These are phyloP conservation scores for Clarias gariepinus DNA, from an alignment of 2,113 vertebrate genomes.

Conservation along the genomic window DNA sequence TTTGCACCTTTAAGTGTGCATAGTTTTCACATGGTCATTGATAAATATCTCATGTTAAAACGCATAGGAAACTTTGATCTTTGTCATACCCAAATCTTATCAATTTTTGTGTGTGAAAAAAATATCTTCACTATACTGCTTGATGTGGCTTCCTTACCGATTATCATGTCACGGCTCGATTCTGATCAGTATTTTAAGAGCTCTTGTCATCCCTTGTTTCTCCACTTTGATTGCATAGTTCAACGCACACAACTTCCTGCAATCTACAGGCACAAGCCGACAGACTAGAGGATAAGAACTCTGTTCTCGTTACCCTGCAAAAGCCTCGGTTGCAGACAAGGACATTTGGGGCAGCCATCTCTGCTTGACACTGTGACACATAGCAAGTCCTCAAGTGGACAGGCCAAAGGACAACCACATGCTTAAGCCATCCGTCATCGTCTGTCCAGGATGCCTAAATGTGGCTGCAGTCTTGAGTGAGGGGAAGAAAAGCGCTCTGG, in stretches of 20 bases:
- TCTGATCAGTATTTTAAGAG: background rate
- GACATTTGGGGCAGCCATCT: conserved; percentile 40
- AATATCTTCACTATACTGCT: too few species aligned
- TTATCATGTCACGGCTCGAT: conserved; percentile 10
- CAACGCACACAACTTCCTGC: conserved; percentile 10
- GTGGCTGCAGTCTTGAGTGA: conserved; percentile 32
- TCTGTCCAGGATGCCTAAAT: conserved; percentile 43
- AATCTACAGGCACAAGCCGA: conserved; percentile 52
- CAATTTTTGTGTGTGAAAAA: background rate
- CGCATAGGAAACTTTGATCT: background rate
- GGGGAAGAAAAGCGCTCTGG: conserved; percentile 38
- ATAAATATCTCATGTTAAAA: background rate
- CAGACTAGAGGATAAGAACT: conserved; percentile 58
- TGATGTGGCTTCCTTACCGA: background rate
- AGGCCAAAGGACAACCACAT: conserved; percentile 42
- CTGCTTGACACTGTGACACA: conserved; percentile 49
- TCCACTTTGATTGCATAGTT: background rate
- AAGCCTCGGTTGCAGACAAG: conserved; percentile 53
- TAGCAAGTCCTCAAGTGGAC: conserved; percentile 43
- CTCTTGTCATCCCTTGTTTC: background rate
- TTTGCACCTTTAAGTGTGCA: too few species aligned
- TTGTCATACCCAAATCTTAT: background rate
- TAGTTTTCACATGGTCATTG: background rate
- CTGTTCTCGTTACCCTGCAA: conserved; percentile 52
- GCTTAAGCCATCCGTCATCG: conserved; percentile 52